phyloP scores from a whole-genome alignment of 2,113 vertebrate genomes.

The Elachura formosa region DNA sequence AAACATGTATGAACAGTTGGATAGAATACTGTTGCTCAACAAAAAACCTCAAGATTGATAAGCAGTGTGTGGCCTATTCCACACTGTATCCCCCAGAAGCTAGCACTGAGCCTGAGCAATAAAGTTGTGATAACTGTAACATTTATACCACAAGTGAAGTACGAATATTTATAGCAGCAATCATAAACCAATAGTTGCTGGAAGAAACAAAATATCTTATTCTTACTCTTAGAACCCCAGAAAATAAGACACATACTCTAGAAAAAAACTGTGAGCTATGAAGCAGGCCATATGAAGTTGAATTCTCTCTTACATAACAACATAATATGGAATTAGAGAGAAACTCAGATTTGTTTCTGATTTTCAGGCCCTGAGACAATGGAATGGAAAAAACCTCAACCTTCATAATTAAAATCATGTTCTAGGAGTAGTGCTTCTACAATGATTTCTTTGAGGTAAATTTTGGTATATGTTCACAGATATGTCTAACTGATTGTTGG shows the following conservation, averaged over 20 bases:
- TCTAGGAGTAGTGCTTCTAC: background rate
- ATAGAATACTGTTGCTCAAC: background rate
- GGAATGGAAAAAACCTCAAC: background rate
- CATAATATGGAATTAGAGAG: background rate
- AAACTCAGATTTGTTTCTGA: background rate
- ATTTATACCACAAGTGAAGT: background rate
- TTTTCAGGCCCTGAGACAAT: background rate
- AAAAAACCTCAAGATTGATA: background rate
- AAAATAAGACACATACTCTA: background rate
- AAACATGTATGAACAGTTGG: accelerated
- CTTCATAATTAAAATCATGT: background rate
- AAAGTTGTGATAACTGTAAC: background rate
- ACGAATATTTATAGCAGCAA: background rate
- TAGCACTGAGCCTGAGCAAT: background rate
- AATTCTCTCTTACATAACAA: background rate
- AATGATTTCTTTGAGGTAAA: background rate
- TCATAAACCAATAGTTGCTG: background rate
- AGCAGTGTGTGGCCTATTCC: background rate
- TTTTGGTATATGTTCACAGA: background rate
- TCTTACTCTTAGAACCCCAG: accelerated
- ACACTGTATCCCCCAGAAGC: too few species aligned
- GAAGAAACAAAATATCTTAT: background rate
- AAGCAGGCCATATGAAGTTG: background rate
- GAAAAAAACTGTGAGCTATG: background rate
- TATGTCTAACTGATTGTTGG: background rate